Base-by-base conservation (phyloP, 1,140 invertebrate species). In the Berghia stephanieae region DNA sequence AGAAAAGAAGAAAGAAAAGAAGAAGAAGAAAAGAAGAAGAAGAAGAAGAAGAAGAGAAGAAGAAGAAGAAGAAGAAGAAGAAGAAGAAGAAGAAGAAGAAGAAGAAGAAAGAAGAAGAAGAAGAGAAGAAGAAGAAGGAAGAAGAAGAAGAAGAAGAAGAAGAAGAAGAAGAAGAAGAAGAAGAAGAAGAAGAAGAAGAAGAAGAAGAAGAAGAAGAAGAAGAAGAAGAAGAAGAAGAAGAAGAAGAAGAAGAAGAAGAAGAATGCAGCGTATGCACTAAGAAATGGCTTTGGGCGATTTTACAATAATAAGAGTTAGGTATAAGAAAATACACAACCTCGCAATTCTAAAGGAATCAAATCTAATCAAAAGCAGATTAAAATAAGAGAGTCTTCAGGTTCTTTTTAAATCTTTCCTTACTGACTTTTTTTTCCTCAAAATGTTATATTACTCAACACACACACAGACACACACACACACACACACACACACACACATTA, bases 161-260 rank as follows among this genome's bases (percentile, higher is more conserved):
- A 21, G 55, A 60, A 21, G 55, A 60, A 21, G 55, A 60, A 21
- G 55, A 60, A 21, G 55, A 60, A 21, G 55, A 21, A 60, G 55
- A 21, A 60, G 55, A 21, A 60, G 55, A 21, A 60, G 55, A 21
- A 60, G 55, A 21, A 60, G 55, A 21, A 60, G 55, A 21, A 60
- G 55, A 6, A 21, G 4, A 60, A 4, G 21, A 6, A 60, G 55
- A 60, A 60, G 55, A 60, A 60, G 55, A 60, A 60, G 55, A 60
- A 60, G 55, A 60, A 60, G 55, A 60, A 60, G 55, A 60, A 60
- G 55, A 60, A 60, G 55, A 60, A 60, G 55, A 60, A 60, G 55
- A 60, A 60, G 55, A 60, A 60, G 55, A 60, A 60, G 55, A 60
- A 60, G n/a, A n/a, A n/a, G n/a, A n/a, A n/a, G n/a, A n/a, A n/a